Evolutionary conservation across 2,797 vertebrate genomes (phyloP).

Genomic region (Petrocephalus schoutedeni): DNA sequence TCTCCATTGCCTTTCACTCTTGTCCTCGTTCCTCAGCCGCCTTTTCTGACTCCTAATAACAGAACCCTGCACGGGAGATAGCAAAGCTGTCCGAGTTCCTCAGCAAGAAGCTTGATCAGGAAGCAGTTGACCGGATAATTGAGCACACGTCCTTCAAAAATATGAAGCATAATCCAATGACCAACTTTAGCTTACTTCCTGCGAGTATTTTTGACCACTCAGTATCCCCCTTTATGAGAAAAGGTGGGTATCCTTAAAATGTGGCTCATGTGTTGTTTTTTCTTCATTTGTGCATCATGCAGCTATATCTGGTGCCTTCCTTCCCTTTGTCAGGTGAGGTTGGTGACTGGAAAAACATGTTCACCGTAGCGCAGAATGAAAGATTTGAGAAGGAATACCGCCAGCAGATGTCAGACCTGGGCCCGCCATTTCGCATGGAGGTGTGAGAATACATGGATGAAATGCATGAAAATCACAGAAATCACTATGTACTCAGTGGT

Average conservation of each 20-base stretch:
- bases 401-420: constrained; percentile 31
- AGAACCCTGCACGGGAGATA: constrained; percentile 10
- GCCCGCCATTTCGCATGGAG: neutral
- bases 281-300: neutral
- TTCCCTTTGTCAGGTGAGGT: constrained; percentile 35
- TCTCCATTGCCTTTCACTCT: neutral
- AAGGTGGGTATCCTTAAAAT: constrained; percentile 5
- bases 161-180: constrained; percentile 22
- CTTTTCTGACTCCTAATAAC: neutral
- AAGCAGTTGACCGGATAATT: neutral
- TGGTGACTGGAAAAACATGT: constrained; percentile 45
- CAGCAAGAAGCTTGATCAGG: constrained; percentile 8
- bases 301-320: neutral
- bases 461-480: neutral
- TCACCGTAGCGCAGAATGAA: constrained; percentile 41
- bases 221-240: constrained; percentile 17
- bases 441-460: neutral
- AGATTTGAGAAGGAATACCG: constrained; percentile 42
- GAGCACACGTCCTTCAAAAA: constrained; percentile 23
- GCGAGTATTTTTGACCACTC: constrained; percentile 7
- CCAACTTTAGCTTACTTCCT: constrained; percentile 12
- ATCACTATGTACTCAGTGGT: neutral
- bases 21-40: neutral
- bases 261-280: neutral
- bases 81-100: neutral